These are phyloP conservation scores for Pollachius pollachius DNA, from an alignment of 2,113 vertebrate genomes.

Conservation along the genomic window DNA sequence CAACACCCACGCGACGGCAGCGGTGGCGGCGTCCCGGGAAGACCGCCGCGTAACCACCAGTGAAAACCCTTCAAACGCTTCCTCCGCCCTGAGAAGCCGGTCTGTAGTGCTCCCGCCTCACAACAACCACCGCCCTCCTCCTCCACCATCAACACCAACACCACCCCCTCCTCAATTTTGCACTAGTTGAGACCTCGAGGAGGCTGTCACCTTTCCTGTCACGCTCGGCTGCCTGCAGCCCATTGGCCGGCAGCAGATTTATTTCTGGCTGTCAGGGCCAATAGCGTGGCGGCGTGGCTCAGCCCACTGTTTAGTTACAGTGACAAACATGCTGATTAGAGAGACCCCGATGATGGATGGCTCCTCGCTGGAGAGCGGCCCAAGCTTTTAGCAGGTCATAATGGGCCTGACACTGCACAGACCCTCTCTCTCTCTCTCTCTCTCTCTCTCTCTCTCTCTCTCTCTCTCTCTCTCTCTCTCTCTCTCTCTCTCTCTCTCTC, in stretches of 20 bases:
- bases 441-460: conserved; percentile 36
- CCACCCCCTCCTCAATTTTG: conserved; percentile 67
- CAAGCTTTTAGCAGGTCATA: conserved; percentile 80
- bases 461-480: conserved; percentile 41
- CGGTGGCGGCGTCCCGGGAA: conserved; percentile 24
- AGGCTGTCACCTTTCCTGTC: conserved; percentile 71
- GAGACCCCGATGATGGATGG: conserved; percentile 83
- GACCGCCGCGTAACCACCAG: conserved; percentile 58
- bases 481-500: conserved; percentile 38
- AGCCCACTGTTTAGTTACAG: conserved; percentile 79
- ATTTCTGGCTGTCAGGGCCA: conserved; percentile 82
- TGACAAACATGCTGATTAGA: conserved; percentile 84
- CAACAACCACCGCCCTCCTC: no score
- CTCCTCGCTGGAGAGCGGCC: conserved; percentile 74
- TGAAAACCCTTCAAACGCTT: conserved; percentile 67
- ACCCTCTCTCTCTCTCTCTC: conserved; percentile 57
- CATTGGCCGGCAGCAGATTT: conserved; percentile 82
- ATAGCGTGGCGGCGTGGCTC: conserved; percentile 71
- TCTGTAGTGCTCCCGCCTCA: conserved; percentile 46
- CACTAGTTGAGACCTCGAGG: conserved; percentile 67
- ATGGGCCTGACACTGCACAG: conserved; percentile 81
- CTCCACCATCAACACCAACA: no score
- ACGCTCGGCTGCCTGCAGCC: conserved; percentile 71
- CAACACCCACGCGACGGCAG: conserved; percentile 47
- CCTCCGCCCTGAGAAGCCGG: conserved; percentile 62